Conservation (phyloP, 2,113 vertebrate genomes). For the Colistium nudipinnis region DNA sequence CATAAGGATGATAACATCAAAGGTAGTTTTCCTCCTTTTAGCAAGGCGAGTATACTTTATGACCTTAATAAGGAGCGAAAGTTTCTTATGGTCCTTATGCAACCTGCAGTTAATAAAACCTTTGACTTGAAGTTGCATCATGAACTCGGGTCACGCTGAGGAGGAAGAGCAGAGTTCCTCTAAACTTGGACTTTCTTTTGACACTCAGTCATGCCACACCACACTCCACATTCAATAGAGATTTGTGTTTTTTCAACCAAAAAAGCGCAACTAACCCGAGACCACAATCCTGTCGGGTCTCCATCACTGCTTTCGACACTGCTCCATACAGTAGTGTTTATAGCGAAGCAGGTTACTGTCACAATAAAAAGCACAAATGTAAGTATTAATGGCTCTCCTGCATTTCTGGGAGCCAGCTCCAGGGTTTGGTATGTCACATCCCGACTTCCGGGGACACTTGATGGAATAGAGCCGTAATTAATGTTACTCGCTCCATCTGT, state of each 20-base stretch:
- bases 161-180: not conserved
- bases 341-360: not conserved
- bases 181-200: no score
- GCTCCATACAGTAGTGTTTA: not conserved
- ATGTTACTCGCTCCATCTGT: not conserved
- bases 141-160: not conserved
- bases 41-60: slow-evolving; percentile 10
- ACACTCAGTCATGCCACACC: not conserved
- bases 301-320: not conserved
- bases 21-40: slow-evolving; percentile 39
- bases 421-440: not conserved
- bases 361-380: not conserved
- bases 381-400: not conserved
- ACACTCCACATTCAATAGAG: not conserved
- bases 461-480: not conserved
- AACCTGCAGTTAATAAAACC: slow-evolving; percentile 8
- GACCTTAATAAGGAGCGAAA: slow-evolving; percentile 26
- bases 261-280: not conserved
- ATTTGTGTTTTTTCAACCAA: not conserved
- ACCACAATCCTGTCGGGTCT: not conserved
- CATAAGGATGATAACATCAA: slow-evolving; percentile 19
- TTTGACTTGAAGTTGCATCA: not conserved
- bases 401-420: not conserved
- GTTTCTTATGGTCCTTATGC: slow-evolving; percentile 18
- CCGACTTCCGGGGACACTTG: not conserved